phyloP scores from a whole-genome alignment of 2,888 invertebrate species.

The Drosophila lutescens region DNA sequence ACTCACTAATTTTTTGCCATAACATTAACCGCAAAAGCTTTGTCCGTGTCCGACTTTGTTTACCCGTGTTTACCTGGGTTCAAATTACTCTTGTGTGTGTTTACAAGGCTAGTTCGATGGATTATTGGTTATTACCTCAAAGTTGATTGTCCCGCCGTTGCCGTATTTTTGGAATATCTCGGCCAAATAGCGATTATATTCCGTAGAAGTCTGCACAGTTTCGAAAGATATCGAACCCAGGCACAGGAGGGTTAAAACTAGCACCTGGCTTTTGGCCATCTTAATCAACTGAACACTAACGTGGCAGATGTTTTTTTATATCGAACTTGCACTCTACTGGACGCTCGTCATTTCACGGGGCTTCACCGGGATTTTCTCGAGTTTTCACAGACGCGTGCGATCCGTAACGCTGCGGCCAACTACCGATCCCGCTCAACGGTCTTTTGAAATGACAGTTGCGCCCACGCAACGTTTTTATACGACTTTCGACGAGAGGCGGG shows the following conservation, averaged over 20 bases:
- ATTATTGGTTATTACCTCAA: constrained; percentile 79
- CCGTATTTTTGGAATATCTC: constrained; percentile 84
- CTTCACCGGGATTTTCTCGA: constrained; percentile 4
- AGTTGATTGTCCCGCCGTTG: constrained; percentile 82
- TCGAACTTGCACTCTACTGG: not conserved
- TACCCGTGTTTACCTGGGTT: constrained; percentile 31
- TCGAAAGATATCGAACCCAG: constrained; percentile 25
- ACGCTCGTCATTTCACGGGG: constrained; percentile 44
- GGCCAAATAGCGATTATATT: constrained; percentile 83
- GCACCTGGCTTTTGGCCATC: constrained; percentile 49
- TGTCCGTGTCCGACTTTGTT: constrained; percentile 18
- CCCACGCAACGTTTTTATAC: constrained; percentile 62
- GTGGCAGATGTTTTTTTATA: constrained; percentile 6
- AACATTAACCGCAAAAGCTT: constrained; percentile 39
- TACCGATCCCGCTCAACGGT: constrained; percentile 52
- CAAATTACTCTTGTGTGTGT: constrained; percentile 24
- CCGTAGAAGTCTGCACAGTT: constrained; percentile 63
- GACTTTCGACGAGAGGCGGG: constrained; percentile 20
- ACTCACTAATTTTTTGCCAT: constrained; percentile 54
- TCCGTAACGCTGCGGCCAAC: constrained; percentile 25
- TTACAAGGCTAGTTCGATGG: constrained; percentile 40
- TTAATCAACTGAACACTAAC: constrained; percentile 31
- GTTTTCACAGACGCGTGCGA: constrained; percentile 9
- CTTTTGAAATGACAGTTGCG: constrained; percentile 60
- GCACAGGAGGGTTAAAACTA: constrained; percentile 34